These are phyloP conservation scores for Prosopocoilus inquinatus DNA, from an alignment of 2,888 invertebrate species.

Conservation along the genomic window DNA sequence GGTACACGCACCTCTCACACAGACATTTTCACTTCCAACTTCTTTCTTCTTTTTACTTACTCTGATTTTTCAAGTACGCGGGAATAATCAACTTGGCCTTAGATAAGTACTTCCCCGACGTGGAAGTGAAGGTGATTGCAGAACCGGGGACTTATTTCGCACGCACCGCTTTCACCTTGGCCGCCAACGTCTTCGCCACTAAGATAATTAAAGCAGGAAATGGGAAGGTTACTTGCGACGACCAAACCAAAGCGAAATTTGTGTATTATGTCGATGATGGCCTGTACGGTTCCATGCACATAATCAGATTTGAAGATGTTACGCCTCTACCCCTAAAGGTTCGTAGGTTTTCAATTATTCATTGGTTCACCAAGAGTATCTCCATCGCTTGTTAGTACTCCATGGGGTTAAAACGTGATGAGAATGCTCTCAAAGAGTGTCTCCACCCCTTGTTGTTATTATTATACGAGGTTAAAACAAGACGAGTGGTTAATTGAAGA, in stretches of 20 bases:
- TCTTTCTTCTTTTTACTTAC: not conserved
- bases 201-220: slow-evolving; percentile 20
- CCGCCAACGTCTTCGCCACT: slow-evolving; percentile 53
- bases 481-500: no score
- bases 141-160: slow-evolving; percentile 66
- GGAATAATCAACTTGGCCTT: slow-evolving; percentile 54
- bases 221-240: not conserved
- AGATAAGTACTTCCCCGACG: slow-evolving; percentile 55
- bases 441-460: no score
- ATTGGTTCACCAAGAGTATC: no score
- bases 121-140: slow-evolving; percentile 51
- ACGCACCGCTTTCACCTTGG: slow-evolving; percentile 59
- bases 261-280: slow-evolving; percentile 66
- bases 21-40: slow-evolving; percentile 17
- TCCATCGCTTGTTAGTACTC: no score
- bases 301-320: slow-evolving; percentile 38
- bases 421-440: no score
- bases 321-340: not conserved
- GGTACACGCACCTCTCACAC: not conserved
- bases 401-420: no score
- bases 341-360: no score
- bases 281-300: slow-evolving; percentile 62
- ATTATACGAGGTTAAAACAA: no score
- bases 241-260: slow-evolving; percentile 34
- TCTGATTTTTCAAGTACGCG: no score